Evolutionary conservation across 2,888 invertebrate species (phyloP), one percentile per base, ranked within the genome.

Genomic region (Aphidoletes aphidimyza): DNA sequence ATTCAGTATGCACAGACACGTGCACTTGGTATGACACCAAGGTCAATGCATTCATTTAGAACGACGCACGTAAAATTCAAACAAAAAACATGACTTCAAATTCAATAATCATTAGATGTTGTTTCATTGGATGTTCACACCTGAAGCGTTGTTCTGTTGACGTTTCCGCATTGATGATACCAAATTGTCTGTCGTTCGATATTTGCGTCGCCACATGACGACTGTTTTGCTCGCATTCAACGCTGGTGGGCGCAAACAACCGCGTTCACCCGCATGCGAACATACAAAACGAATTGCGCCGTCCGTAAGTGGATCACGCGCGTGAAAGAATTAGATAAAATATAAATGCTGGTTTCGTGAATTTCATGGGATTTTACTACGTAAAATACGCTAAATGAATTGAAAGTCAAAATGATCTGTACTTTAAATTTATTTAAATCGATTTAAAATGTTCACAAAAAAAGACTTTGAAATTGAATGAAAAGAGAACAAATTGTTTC

Each of bases 271-370:
- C 17, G 17, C 9, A 14, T 54, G n/a, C n/a, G n/a, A n/a, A n/a
- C n/a, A n/a, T n/a, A n/a, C n/a, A n/a, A n/a, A n/a, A n/a, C n/a
- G 6, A 81, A 81, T 19, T 81, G 81, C 81, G 81, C 37, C 81
- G 81, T 81, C 81, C 37, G 81, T 81, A 37, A 37, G 37, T 22
- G 37, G n/a, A n/a, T n/a, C n/a, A 37, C n/a, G 37, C 81, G 81
- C 81, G 81, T 81, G 81, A 5, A 14, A 81, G 34, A 69, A 42
- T 9, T 0, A 69, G 30, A 30, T 30, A 17, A 69, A 69, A 69
- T 30, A 69, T 11, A 19, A 30, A 30, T 17, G 9, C 6, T 47
- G 2, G 19, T 47, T 47, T 19, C 47, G n/a, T n/a, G n/a, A 30
- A 34, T 69, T 11, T 14, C 30, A 30, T 54, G 2, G n/a, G 30